phyloP scores from a whole-genome alignment of 2,113 vertebrate species.

The Glareola pratincola region DNA sequence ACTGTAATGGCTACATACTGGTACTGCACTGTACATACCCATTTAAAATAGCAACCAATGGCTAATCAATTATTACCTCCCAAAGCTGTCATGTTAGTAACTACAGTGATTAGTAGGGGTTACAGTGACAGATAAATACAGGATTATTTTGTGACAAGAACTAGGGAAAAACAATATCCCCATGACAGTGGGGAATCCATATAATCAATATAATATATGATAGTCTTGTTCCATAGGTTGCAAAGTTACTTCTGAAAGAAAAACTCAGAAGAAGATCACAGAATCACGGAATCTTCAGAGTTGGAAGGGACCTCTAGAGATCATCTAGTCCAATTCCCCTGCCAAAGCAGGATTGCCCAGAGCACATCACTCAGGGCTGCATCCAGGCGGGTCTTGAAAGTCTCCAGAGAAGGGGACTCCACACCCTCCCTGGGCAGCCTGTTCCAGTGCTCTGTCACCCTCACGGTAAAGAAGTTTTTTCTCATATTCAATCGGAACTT shows the following conservation, averaged over 20 bases:
- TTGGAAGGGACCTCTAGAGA: no score
- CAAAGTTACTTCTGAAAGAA: background rate
- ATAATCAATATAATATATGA: background rate
- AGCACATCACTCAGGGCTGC: no score
- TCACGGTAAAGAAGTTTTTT: no score
- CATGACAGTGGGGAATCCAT: background rate
- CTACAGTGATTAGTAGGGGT: background rate
- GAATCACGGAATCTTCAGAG: no score
- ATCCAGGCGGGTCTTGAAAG: no score
- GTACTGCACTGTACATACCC: background rate
- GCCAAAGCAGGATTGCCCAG: no score
- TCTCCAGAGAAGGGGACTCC: no score
- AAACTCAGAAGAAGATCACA: background rate
- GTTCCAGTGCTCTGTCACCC: no score
- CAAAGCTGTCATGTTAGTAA: background rate
- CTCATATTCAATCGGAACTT: no score
- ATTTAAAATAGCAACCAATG: background rate
- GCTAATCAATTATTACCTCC: background rate
- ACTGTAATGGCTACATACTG: background rate
- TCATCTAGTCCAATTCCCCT: no score
- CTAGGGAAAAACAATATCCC: background rate
- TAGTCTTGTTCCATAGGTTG: background rate
- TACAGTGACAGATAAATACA: background rate
- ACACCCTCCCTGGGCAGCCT: no score
- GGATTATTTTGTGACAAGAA: background rate